These are phyloP conservation scores for Mobula birostris DNA, from an alignment of 2,113 vertebrate genomes.

Conservation along the genomic window DNA sequence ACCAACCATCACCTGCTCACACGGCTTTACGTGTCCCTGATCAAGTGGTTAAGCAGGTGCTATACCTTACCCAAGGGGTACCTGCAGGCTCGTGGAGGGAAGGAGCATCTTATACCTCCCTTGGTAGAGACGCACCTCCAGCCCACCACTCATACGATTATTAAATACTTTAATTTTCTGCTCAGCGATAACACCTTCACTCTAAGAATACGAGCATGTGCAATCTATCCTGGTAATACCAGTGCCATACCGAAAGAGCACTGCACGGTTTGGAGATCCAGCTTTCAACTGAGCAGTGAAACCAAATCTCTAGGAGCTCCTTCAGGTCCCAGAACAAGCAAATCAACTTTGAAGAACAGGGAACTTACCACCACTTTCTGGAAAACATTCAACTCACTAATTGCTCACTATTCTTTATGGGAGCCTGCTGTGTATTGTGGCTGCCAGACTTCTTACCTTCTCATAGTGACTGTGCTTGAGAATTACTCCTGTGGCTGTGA, in stretches of 20 bases:
- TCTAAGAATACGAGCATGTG: background rate
- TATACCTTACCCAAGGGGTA: too few species aligned
- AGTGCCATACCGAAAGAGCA: background rate
- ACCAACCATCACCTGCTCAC: too few species aligned
- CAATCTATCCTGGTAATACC: background rate
- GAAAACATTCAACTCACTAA: background rate
- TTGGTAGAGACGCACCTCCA: too few species aligned
- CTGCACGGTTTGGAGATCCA: background rate
- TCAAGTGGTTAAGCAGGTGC: too few species aligned
- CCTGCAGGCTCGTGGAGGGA: too few species aligned
- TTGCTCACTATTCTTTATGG: background rate
- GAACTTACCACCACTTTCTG: background rate
- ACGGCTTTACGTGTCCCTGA: too few species aligned
- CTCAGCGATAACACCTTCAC: background rate
- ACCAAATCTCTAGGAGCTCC: background rate
- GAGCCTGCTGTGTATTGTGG: too few species aligned
- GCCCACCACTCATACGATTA: too few species aligned
- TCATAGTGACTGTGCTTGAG: background rate
- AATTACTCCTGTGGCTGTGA: background rate
- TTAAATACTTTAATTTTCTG: background rate
- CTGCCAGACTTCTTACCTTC: background rate
- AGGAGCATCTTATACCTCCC: too few species aligned
- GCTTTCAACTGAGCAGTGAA: background rate
- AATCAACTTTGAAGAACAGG: background rate
- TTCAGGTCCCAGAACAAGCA: background rate